These are phyloP conservation scores for Columbina picui DNA, from an alignment of 2,113 vertebrate species.

Conservation along the genomic window DNA sequence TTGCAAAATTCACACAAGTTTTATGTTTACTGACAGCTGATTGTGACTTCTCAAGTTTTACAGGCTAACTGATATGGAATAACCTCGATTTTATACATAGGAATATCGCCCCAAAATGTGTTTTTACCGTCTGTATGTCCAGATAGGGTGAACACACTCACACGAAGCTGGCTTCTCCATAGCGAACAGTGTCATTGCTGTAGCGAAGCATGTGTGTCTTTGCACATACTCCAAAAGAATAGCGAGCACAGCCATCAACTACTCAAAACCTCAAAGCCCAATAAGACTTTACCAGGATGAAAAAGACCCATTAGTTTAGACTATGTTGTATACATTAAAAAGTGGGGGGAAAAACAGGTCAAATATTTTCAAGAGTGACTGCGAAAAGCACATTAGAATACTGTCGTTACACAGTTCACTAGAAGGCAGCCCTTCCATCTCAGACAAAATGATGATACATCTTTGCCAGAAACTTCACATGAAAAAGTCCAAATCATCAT, in stretches of 20 bases:
- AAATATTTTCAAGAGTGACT: neutral
- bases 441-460: neutral
- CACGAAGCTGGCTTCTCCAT: neutral
- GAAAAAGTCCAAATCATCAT: neutral
- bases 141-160: neutral
- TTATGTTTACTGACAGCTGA: neutral
- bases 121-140: neutral
- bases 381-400: neutral
- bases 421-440: neutral
- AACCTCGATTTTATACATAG: neutral
- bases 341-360: neutral
- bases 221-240: neutral
- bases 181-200: neutral
- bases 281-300: neutral
- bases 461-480: neutral
- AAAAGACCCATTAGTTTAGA: neutral
- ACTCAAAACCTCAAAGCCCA: neutral
- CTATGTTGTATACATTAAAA: neutral
- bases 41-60: conserved; percentile 21
- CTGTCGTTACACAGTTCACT: neutral
- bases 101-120: neutral
- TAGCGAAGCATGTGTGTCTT: neutral
- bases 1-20: neutral
- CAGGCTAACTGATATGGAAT: neutral
- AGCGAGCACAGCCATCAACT: neutral